Evolutionary conservation across 2,888 invertebrate genomes (phyloP).

Genomic region (Melikaiella ostensackeni): DNA sequence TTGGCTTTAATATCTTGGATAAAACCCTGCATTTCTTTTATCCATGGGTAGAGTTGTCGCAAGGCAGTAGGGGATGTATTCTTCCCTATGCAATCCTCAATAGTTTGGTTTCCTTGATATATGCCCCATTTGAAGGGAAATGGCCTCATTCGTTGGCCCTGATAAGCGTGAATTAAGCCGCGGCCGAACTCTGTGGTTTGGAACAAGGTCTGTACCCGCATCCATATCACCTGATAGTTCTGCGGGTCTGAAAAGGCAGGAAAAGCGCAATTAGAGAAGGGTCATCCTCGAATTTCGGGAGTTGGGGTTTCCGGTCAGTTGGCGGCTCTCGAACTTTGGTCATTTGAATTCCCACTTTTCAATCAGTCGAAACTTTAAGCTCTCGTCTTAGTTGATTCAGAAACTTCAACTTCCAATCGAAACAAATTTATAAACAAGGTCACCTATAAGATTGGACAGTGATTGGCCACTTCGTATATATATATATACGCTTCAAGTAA

Average conservation of each 20-base stretch:
- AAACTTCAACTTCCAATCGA: too few species aligned
- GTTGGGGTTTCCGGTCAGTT: conserved; percentile 11
- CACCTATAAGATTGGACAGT: too few species aligned
- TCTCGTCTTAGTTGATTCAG: too few species aligned
- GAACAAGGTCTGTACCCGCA: conserved; percentile 65
- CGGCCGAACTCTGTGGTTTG: conserved; percentile 66
- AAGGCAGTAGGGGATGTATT: conserved; percentile 63
- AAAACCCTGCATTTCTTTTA: conserved; percentile 59
- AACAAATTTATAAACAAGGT: too few species aligned
- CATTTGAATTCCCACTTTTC: conserved; percentile 1
- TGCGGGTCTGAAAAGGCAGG: conserved; percentile 60
- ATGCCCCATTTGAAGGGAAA: conserved; percentile 63
- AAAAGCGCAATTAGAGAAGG: conserved; percentile 31
- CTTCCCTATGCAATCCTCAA: conserved; percentile 70
- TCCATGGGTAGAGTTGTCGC: conserved; percentile 64
- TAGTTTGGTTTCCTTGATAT: conserved; percentile 65
- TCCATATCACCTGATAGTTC: conserved; percentile 62
- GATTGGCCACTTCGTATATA: too few species aligned
- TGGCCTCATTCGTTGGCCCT: conserved; percentile 56
- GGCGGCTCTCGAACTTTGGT: conserved; percentile 5
- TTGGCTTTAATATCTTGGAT: conserved; percentile 58
- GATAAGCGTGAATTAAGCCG: conserved; percentile 67
- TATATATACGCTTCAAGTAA: too few species aligned
- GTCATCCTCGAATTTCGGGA: not conserved
- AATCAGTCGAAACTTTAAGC: conserved; percentile 3